Conservation (phyloP, 2,113 vertebrate species). For the Triplophysa rosa region DNA sequence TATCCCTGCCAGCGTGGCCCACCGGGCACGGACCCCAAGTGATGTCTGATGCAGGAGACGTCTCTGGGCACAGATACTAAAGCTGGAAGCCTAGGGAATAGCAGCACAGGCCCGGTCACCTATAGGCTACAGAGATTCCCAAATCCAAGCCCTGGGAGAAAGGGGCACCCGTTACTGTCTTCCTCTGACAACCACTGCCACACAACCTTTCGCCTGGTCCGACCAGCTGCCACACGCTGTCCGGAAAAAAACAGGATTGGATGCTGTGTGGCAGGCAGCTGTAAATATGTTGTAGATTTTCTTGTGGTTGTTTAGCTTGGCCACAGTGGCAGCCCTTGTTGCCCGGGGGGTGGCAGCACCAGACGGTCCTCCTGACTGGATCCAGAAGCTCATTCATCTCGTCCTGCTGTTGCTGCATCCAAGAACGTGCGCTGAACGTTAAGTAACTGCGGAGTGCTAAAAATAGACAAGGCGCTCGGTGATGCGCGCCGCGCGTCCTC, state of each 20-base stretch:
- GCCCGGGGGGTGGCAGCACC: conserved; percentile 3
- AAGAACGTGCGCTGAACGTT: conserved; percentile 74
- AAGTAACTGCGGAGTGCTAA: conserved; percentile 70
- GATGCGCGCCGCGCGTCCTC: conserved; percentile 65
- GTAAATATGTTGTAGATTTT: conserved; percentile 63
- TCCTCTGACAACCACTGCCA: conserved; percentile 58
- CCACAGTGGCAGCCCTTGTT: conserved; percentile 16
- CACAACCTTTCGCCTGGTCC: conserved; percentile 34
- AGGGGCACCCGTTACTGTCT: conserved; percentile 43
- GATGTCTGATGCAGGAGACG: conserved; percentile 80
- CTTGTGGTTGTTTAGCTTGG: conserved; percentile 38
- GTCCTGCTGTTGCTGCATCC: conserved; percentile 68
- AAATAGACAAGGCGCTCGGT: conserved; percentile 70
- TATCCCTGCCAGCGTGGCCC: conserved; percentile 84
- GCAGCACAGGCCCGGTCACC: not conserved
- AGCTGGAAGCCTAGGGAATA: conserved; percentile 1
- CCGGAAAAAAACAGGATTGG: conserved; percentile 43
- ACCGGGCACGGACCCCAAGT: conserved; percentile 91
- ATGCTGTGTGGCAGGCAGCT: conserved; percentile 60
- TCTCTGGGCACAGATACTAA: conserved; percentile 28
- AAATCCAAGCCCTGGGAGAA: not conserved
- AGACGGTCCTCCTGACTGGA: conserved; percentile 23
- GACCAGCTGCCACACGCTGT: conserved; percentile 63
- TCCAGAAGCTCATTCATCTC: conserved; percentile 61
- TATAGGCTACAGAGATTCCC: not conserved